Evolutionary conservation across 2,888 invertebrate genomes (phyloP).

Genomic region (Noctua comes): DNA sequence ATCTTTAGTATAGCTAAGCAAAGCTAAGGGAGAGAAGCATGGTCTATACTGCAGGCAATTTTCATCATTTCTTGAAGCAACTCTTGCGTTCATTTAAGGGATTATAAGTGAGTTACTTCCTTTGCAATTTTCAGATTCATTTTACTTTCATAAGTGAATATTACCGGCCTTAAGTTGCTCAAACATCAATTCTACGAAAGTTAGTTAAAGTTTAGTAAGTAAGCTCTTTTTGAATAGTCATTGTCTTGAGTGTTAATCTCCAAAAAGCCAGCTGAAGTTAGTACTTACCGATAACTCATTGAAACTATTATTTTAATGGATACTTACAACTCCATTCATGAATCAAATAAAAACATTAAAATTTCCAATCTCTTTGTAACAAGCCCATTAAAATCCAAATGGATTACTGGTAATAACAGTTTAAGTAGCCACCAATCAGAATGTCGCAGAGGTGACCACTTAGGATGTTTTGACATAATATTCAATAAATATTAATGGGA

Average conservation of each 20-base stretch:
- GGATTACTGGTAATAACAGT: slow-evolving; percentile 35
- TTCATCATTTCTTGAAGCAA: neutral
- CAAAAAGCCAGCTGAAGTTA: slow-evolving; percentile 7
- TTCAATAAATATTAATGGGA: slow-evolving; percentile 69
- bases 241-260: neutral
- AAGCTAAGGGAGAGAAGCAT: neutral
- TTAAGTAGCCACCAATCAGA: slow-evolving; percentile 36
- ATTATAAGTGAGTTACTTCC: neutral
- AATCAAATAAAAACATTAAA: slow-evolving; percentile 39
- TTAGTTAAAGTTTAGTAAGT: slow-evolving; percentile 5
- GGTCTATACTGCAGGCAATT: neutral
- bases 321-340: slow-evolving; percentile 27
- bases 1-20: neutral
- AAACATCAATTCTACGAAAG: slow-evolving; percentile 16
- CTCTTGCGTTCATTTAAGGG: neutral
- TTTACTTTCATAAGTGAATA: slow-evolving; percentile 24
- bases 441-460: slow-evolving; percentile 43
- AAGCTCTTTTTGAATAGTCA: slow-evolving; percentile 18
- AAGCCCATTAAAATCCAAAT: slow-evolving; percentile 39
- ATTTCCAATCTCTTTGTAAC: slow-evolving; percentile 34
- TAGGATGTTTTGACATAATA: slow-evolving; percentile 62
- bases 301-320: slow-evolving; percentile 39
- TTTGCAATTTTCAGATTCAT: slow-evolving; percentile 1
- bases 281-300: slow-evolving; percentile 21
- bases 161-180: neutral